Evolutionary conservation across 2,888 invertebrate species (phyloP).

Genomic region (Amphipoea oculea): DNA sequence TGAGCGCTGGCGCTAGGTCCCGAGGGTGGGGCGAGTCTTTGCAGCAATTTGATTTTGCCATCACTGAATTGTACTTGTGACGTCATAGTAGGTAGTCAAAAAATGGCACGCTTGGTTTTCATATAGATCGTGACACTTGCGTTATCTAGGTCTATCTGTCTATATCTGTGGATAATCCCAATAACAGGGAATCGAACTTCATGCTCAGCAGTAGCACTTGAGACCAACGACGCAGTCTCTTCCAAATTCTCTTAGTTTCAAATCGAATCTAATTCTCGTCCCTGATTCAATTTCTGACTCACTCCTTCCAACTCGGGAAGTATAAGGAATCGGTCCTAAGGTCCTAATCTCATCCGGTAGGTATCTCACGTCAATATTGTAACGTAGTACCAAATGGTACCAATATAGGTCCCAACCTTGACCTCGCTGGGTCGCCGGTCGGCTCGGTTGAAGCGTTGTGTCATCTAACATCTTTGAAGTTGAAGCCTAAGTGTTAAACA

Average conservation of each 20-base stretch:
- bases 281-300: conserved; percentile 15
- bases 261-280: not conserved
- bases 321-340: conserved; percentile 18
- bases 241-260: not conserved
- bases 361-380: conserved; percentile 48
- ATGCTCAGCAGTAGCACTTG: not conserved
- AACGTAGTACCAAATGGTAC: conserved; percentile 36
- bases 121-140: no score
- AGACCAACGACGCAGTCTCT: not conserved
- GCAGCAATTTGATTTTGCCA: no score
- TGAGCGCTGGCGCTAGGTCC: no score
- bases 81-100: no score
- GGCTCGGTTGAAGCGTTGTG: conserved; percentile 47
- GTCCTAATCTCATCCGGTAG: conserved; percentile 14
- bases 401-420: conserved; percentile 29
- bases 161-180: not conserved
- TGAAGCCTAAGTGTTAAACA: conserved; percentile 43
- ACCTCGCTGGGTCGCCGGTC: conserved; percentile 37
- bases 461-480: conserved; percentile 23
- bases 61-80: no score
- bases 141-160: no score
- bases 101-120: no score
- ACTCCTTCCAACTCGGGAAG: not conserved
- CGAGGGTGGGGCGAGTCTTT: no score
- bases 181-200: not conserved